A percentile compares a stretch with the other conserved stretches of the same genome.
These are phyloP conservation scores for Poecile montanus DNA, from an alignment of 2,797 vertebrate species.

Conservation along the genomic window DNA sequence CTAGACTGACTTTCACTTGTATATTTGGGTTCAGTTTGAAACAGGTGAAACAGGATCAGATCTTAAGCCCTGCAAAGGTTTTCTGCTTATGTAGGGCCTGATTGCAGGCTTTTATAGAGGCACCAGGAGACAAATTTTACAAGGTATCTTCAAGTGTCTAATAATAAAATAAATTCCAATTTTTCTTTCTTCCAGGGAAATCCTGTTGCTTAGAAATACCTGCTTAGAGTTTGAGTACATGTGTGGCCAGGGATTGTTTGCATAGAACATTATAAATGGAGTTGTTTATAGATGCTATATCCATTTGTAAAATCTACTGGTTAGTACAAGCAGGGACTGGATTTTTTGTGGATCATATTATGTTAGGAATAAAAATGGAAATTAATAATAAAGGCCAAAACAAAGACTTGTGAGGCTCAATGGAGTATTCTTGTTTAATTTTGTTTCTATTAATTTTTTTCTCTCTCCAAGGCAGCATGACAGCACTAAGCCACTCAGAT, in stretches of 20 bases:
- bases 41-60: not conserved
- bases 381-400: not conserved
- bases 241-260: not conserved
- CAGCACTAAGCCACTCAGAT: constrained; percentile 79
- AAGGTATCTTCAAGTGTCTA: not conserved
- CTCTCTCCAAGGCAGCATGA: constrained; percentile 71
- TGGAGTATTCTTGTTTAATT: constrained; percentile 69
- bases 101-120: not conserved
- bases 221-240: not conserved
- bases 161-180: not conserved
- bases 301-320: not conserved
- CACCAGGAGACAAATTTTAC: not conserved
- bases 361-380: constrained; percentile 18
- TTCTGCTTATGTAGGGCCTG: not conserved
- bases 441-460: constrained; percentile 78
- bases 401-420: constrained; percentile 2
- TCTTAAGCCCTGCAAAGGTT: not conserved
- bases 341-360: not conserved
- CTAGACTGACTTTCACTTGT: not conserved
- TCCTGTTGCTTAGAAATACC: not conserved
- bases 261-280: not conserved
- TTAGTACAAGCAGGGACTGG: not conserved
- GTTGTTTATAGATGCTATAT: not conserved
- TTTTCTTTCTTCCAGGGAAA: not conserved
- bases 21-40: not conserved